phyloP scores from a whole-genome alignment of 2,888 invertebrate genomes.

The Oscheius sp. region DNA sequence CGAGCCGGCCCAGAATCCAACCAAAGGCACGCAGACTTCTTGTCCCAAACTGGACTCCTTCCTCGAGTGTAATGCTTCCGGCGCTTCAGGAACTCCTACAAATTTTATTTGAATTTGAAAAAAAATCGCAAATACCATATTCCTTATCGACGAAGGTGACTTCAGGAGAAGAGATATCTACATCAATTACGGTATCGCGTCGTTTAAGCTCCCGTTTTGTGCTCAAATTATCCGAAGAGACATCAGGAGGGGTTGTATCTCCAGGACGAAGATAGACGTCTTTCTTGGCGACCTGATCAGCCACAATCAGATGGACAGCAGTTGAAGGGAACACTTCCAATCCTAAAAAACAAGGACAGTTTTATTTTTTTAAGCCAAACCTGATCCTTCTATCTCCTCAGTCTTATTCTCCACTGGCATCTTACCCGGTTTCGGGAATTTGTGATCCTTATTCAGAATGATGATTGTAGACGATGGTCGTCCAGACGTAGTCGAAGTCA shows the following conservation, averaged over 20 bases:
- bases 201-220: conserved; percentile 46
- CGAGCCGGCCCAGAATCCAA: conserved; percentile 49
- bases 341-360: no score
- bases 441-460: conserved; percentile 14
- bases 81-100: conserved; percentile 20
- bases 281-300: conserved; percentile 4
- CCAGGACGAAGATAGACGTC: conserved; percentile 24
- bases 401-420: conserved; percentile 8
- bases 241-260: conserved; percentile 22
- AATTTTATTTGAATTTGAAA: not conserved
- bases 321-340: conserved; percentile 14
- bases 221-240: conserved; percentile 33
- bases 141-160: conserved; percentile 65
- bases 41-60: conserved; percentile 9
- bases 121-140: conserved; percentile 46
- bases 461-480: conserved; percentile 20
- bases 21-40: conserved; percentile 49
- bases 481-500: conserved; percentile 14
- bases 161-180: conserved; percentile 66
- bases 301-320: conserved; percentile 24
- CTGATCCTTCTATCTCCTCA: conserved; percentile 28
- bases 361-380: conserved; percentile 24
- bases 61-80: conserved; percentile 22
- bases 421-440: conserved; percentile 10
- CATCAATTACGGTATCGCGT: conserved; percentile 56